Base-by-base conservation (phyloP, 2,888 invertebrate species). In the Stramonita haemastoma region DNA sequence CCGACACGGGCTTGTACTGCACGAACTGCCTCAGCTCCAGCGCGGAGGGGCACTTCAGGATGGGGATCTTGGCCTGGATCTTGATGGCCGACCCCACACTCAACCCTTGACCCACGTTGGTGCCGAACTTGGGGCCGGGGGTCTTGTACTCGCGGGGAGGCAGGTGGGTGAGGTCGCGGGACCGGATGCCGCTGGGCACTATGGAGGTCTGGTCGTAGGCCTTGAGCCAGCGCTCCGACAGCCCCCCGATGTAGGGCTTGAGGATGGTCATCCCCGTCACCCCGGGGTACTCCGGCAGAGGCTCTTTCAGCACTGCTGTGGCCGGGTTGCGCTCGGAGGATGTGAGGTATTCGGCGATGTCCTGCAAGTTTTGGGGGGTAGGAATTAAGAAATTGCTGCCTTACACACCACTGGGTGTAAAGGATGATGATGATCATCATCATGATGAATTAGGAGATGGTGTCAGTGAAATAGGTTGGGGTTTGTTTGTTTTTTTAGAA, bases 221-320 rank as follows among this genome's bases (percentile, higher is more conserved):
- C 90, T 94, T 94, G n/a, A 95, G 89, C 96, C 96, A 96, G 73
- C 91, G 92, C 60, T 96, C 94, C 0, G 95, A 95, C 11, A 94
- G 91, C 26, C 93, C 93, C 8, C 87, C 84, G 60, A 91, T 83
- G 90, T 94, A 93, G 22, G 95, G 95, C 89, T 94, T 95, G 34
- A 96, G 92, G 32, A 95, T 91, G 0, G 95, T 95, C 89, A 96
- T 95, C n/a, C 95, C 95, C 11, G 91, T 90, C 11, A 95, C 95
- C 0, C 94, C 95, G 4, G 95, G 95, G 91, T 94, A 94, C 83
- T 96, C 95, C 4, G 95, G 94, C 11, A 96, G 92, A 8, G 94
- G 93, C 88, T 96, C 96, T 91, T 94, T 93, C 36, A 96, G 92
- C 46, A 96, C 94, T 32, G 95, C 95, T 17, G 95, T 94, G 19